Evolutionary conservation across 2,113 vertebrate species (phyloP).

Genomic region (Misgurnus mizolepis): DNA sequence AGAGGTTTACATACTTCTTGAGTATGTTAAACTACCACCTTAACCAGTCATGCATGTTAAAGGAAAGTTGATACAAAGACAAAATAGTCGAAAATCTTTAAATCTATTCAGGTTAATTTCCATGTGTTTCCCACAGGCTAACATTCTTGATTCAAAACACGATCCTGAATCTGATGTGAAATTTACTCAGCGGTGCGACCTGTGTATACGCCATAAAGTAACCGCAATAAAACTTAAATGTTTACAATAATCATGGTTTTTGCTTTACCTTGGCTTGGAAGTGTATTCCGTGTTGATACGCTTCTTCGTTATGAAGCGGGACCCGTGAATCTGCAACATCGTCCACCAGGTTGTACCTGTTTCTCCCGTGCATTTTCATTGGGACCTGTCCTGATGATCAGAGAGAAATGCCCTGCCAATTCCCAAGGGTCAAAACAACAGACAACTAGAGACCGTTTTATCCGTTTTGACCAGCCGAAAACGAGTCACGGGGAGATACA

Average conservation of each 20-base stretch:
- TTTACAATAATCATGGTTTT: neutral
- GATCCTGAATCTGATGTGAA: neutral
- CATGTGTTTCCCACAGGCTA: neutral
- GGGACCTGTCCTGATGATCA: neutral
- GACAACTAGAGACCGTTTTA: conserved; percentile 8
- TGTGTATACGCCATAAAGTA: neutral
- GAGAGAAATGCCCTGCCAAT: conserved; percentile 10
- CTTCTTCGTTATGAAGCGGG: conserved; percentile 89
- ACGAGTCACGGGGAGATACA: conserved; percentile 18
- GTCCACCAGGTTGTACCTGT: conserved; percentile 93
- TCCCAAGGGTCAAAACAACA: neutral
- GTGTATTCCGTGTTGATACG: conserved; percentile 86
- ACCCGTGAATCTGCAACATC: conserved; percentile 85
- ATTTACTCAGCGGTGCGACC: neutral
- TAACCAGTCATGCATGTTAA: neutral
- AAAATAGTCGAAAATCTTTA: neutral
- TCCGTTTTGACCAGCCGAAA: conserved; percentile 37
- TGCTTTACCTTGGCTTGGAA: conserved; percentile 90
- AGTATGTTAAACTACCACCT: neutral
- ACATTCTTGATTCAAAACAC: neutral
- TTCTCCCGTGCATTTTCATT: conserved; percentile 79
- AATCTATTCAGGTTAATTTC: neutral
- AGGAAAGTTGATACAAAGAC: neutral
- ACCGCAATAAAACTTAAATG: neutral
- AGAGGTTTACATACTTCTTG: neutral